These are phyloP conservation scores for Microctonus aethiopoides DNA, from an alignment of 2,888 invertebrate species.

Conservation along the genomic window DNA sequence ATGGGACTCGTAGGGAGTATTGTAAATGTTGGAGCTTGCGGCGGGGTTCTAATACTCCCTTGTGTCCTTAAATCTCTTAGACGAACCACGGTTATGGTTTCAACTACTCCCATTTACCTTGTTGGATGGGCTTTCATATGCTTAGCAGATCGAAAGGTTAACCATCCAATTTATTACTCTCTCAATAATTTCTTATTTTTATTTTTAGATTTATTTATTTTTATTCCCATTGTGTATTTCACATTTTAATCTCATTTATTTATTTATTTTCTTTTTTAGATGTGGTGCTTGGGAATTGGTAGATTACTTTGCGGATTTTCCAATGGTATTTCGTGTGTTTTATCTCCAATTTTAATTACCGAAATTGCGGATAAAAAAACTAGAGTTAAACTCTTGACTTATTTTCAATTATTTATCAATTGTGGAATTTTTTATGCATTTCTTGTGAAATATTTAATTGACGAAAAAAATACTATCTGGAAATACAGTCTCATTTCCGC, in stretches of 20 bases:
- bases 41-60: slow-evolving; percentile 50
- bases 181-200: neutral
- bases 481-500: slow-evolving; percentile 55
- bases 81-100: slow-evolving; percentile 45
- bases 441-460: slow-evolving; percentile 40
- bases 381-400: slow-evolving; percentile 50
- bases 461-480: slow-evolving; percentile 39
- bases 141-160: slow-evolving; percentile 49
- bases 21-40: slow-evolving; percentile 51
- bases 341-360: slow-evolving; percentile 56
- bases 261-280: slow-evolving; percentile 40
- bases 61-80: slow-evolving; percentile 45
- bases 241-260: too few relatives aligned
- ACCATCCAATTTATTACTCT: neutral
- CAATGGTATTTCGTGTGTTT: slow-evolving; percentile 50
- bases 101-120: slow-evolving; percentile 46
- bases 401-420: slow-evolving; percentile 56
- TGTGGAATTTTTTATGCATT: slow-evolving; percentile 59
- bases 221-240: neutral
- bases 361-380: slow-evolving; percentile 53
- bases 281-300: slow-evolving; percentile 49
- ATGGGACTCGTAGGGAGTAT: slow-evolving; percentile 52
- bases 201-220: neutral
- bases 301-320: slow-evolving; percentile 54
- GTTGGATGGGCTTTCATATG: slow-evolving; percentile 54